Evolutionary conservation across 2,113 vertebrate species (phyloP).

Genomic region (Hiodon tergisus): DNA sequence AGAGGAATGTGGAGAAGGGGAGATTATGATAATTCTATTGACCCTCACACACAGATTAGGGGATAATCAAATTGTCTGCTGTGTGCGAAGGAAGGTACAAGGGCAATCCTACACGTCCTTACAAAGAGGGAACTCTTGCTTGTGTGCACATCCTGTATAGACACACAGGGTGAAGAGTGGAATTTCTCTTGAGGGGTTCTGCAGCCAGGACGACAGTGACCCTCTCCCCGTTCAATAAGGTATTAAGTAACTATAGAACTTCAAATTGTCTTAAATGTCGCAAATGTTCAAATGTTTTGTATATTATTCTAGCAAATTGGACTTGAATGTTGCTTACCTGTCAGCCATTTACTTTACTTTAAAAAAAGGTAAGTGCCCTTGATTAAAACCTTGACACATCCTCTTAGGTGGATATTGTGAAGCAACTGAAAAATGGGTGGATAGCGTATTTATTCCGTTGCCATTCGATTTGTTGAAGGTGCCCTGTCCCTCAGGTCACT

Average conservation of each 20-base stretch:
- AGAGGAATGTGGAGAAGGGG: neutral
- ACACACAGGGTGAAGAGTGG: neutral
- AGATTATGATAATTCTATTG: slow-evolving; percentile 39
- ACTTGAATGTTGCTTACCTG: no score
- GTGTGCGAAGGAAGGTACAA: slow-evolving; percentile 40
- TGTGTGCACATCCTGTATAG: slow-evolving; percentile 1
- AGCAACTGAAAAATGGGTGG: no score
- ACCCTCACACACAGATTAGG: slow-evolving; percentile 42
- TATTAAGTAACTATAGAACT: neutral
- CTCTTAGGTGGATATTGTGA: no score
- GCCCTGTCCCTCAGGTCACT: no score
- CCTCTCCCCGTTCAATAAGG: neutral
- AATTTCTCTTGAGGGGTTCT: neutral
- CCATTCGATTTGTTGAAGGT: no score
- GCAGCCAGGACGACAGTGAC: no score
- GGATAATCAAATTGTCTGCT: slow-evolving; percentile 53
- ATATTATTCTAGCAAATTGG: neutral
- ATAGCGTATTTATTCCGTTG: no score
- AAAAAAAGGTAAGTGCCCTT: no score
- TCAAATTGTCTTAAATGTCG: neutral
- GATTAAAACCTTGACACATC: no score
- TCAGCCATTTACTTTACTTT: no score
- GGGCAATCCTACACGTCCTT: slow-evolving; percentile 36
- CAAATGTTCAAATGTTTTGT: neutral
- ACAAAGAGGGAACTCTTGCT: slow-evolving; percentile 8